Percentiles rank a stretch among this genome's conserved stretches.
phyloP scores from a whole-genome alignment of 2,797 vertebrate genomes.

The Anomalospiza imberbis region DNA sequence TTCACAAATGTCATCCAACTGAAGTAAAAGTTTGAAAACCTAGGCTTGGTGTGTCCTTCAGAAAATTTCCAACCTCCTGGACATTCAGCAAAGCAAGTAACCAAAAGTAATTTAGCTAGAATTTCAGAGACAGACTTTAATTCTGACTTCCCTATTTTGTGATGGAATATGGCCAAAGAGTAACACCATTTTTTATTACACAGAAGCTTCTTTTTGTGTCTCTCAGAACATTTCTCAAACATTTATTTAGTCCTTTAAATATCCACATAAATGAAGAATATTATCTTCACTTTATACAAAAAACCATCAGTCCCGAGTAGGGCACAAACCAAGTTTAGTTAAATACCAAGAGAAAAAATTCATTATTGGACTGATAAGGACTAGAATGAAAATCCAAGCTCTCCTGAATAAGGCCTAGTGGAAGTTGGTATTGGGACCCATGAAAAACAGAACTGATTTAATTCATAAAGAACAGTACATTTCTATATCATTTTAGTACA shows the following conservation, averaged over 20 bases:
- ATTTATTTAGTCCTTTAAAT: neutral
- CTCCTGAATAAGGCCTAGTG: neutral
- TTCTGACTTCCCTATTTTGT: neutral
- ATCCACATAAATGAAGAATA: neutral
- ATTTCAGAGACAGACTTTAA: neutral
- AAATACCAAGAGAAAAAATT: neutral
- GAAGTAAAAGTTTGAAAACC: neutral
- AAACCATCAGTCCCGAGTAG: neutral
- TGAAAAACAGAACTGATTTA: neutral
- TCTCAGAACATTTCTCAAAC: neutral
- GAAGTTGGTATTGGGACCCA: neutral
- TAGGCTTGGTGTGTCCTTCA: neutral
- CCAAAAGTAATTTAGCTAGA: neutral
- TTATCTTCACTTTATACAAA: neutral
- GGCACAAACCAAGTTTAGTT: neutral
- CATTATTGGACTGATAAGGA: neutral
- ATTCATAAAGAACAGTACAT: neutral
- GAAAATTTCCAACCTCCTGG: neutral
- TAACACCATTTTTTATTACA: neutral
- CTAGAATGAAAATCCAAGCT: neutral
- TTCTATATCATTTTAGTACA: neutral
- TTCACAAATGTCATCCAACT: neutral
- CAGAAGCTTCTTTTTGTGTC: neutral
- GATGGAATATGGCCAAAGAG: neutral
- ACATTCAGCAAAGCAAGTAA: neutral